phyloP scores from a whole-genome alignment of 2,797 vertebrate species.

The Gymnothorax javanicus region DNA sequence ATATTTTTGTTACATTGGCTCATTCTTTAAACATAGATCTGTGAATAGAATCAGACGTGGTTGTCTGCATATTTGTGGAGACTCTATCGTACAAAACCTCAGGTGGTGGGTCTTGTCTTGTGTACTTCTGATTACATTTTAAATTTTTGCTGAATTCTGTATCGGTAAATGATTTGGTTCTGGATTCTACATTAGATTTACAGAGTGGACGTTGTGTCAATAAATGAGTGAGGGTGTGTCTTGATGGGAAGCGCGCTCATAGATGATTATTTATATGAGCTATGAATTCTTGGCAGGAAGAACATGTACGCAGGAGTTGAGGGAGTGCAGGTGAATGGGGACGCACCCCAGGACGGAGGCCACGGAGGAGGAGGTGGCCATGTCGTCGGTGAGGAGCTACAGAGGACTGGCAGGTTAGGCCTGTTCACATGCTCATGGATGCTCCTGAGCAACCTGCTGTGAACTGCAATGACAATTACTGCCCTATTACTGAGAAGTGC shows the following conservation, averaged over 20 bases:
- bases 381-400: slow-evolving; percentile 86
- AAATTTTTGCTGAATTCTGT: not conserved
- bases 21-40: not conserved
- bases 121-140: not conserved
- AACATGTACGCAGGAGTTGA: slow-evolving; percentile 89
- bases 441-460: not conserved
- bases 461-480: not conserved
- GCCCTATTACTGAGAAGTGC: not conserved
- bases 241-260: not conserved
- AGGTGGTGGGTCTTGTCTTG: not conserved
- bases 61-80: no score
- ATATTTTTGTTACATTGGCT: not conserved
- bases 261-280: not conserved
- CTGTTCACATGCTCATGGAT: not conserved
- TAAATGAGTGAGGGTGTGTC: not conserved
- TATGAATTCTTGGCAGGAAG: slow-evolving; percentile 72
- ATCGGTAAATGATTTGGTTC: not conserved
- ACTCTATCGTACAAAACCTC: not conserved
- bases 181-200: not conserved
- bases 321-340: slow-evolving; percentile 89
- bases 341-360: slow-evolving; percentile 79
- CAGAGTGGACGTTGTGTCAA: not conserved
- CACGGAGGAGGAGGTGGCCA: slow-evolving; percentile 83
- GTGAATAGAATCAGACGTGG: no score
- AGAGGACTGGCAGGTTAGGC: slow-evolving; percentile 82